Evolutionary conservation across 2,888 invertebrate genomes (phyloP), one percentile per base, ranked within the genome.

Genomic region (Tridacna gigas): DNA sequence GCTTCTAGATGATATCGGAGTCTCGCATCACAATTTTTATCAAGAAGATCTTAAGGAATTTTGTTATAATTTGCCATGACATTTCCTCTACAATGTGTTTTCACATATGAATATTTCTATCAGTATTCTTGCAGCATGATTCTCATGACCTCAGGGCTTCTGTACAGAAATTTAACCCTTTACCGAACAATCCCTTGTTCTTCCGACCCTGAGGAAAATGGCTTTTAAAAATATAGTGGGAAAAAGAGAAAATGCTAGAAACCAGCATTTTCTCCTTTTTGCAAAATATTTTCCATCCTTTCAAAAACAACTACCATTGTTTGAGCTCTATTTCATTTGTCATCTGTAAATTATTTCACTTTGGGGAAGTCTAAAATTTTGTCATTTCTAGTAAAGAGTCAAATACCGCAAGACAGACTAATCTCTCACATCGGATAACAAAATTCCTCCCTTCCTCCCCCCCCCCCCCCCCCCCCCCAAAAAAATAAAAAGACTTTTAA

Each of bases 11-110:
- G 77, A 82, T 85, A 85, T 85, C 85, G 9, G 48, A 56, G 71
- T 37, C 73, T 77, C 77, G 74, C 79, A 85, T 80, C 69, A 75
- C 73, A 74, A 74, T 65, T 66, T 56, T 85, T 82, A 82, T 85
- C 82, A 61, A 26, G 47, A 56, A 13, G 56, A 85, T 82, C 81
- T 81, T 51, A 77, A 74, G 77, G 67, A 82, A 82, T 82, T 37
- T 80, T 74, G 74, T 82, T 85, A 76, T 75, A 80, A 85, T 77
- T 82, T 80, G 82, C 74, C 71, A 79, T 85, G 85, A 79, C 85
- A 82, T 85, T 85, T 85, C 84, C 84, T 79, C 74, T 74, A 82
- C 61, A 74, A 47, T 67, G 56, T 73, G 67, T 79, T 85, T 80
- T 85, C 82, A 75, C 83, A 80, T 80, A 77, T 56, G 83, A 80